Evolutionary conservation across 1,140 invertebrate genomes (phyloP).

Genomic region (Antheraea pernyi): DNA sequence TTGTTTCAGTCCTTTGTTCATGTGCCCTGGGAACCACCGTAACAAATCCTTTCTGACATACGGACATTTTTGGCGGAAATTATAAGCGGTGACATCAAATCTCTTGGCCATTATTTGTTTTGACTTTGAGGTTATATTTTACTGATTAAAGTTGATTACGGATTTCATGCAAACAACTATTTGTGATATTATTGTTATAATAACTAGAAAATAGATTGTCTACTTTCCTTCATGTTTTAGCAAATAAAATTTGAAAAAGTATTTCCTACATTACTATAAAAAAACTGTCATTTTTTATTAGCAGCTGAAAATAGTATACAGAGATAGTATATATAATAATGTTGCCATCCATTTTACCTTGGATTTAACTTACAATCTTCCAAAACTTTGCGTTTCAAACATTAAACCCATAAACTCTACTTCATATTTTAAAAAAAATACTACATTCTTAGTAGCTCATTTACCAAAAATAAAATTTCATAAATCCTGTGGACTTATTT

Average conservation of each 20-base stretch:
- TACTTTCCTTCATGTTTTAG: not conserved
- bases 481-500: no score
- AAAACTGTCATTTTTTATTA: no score
- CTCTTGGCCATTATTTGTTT: conserved; percentile 59
- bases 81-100: conserved; percentile 64
- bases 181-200: not conserved
- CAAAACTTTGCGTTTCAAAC: no score
- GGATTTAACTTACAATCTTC: no score
- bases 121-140: conserved; percentile 50
- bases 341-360: no score
- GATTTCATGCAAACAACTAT: not conserved
- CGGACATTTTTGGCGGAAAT: conserved; percentile 83
- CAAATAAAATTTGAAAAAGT: not conserved
- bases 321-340: no score
- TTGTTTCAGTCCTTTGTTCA: conserved; percentile 92
- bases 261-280: no score
- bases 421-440: no score
- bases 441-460: no score
- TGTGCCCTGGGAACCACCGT: conserved; percentile 95
- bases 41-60: conserved; percentile 82
- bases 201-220: not conserved
- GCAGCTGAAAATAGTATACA: no score
- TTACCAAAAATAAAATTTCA: no score
- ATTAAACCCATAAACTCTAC: no score
- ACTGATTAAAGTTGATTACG: not conserved